Base-by-base conservation (phyloP, 2,797 vertebrate genomes). In the Pampus argenteus region DNA sequence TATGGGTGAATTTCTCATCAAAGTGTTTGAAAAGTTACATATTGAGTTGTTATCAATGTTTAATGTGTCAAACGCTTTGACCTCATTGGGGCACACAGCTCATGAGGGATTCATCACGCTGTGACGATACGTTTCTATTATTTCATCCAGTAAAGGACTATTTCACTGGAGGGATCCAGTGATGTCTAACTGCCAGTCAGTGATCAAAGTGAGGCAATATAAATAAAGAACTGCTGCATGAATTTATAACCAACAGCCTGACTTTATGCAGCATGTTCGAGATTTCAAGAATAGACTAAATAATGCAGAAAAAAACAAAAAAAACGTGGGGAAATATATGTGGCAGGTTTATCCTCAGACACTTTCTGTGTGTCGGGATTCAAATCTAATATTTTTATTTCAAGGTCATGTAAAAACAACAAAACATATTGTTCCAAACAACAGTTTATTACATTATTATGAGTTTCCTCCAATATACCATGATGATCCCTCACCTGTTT, bases 171-270 rank as follows among this genome's bases (percentile, higher is more conserved):
- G 73, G 34, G 29, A 60, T 22, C 23, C 1, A 11, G 49, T 31
- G 51, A 65, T 54, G 22, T 66, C 20, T 48, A 36, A 78, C 60
- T 67, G 60, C 22, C 71, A 67, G 67, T 44, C 51, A 31, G 71
- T 67, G 77, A 82, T 80, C 71, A 84, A 78, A 84, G 44, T 52
- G n/a, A 74, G 47, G 38, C 29, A 20, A 22, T 52, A 64, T 82
- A 18, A 80, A 82, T 51, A 68, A 68, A 62, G 40, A 50, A 56
- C 52, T 66, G 50, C 52, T 47, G 51, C 48, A 68, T 68, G 48
- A 76, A 84, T 81, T 49, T 11, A 29, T 63, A 73, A 80, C 56
- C 40, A 71, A 57, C 22, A 15, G 45, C 48, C 65, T 59, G 62
- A 67, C 63, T 40, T 36, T 17, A 54, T 50, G 13, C 40, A 3